These are phyloP conservation scores for Scyliorhinus canicula DNA, from an alignment of 2,797 vertebrate species.

Conservation along the genomic window DNA sequence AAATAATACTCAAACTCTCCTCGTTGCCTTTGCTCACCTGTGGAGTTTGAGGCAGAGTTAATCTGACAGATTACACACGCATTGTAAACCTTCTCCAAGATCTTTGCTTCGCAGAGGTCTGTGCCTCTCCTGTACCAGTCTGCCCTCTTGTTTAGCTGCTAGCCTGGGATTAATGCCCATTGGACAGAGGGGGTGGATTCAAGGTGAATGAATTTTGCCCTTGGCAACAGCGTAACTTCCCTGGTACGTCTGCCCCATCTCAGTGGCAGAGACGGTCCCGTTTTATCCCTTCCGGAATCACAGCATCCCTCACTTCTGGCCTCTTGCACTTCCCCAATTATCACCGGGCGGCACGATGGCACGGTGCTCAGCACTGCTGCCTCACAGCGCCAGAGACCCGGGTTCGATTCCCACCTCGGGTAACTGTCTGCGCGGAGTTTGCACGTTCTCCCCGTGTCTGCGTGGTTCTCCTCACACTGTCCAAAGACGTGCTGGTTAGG, in stretches of 20 bases:
- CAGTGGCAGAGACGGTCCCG: neutral
- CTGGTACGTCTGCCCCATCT: neutral
- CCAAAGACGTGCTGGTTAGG: too few species aligned
- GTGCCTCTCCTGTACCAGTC: too few species aligned
- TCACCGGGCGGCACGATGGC: too few species aligned
- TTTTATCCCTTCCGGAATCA: neutral
- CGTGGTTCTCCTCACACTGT: too few species aligned
- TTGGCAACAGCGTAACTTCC: neutral
- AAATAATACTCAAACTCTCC: neutral
- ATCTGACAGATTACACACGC: neutral
- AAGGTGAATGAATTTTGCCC: neutral
- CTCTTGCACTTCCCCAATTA: neutral
- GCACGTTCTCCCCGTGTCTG: too few species aligned
- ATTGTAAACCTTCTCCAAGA: neutral
- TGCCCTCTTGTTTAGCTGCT: too few species aligned
- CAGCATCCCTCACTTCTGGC: neutral
- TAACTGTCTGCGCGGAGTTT: too few species aligned
- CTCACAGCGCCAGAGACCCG: too few species aligned
- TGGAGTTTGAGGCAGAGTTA: neutral
- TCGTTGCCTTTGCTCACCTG: neutral
- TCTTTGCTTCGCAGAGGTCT: neutral
- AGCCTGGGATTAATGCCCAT: neutral
- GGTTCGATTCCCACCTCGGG: too few species aligned
- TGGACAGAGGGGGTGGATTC: neutral
- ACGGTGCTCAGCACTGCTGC: too few species aligned